Evolutionary conservation across 1,140 invertebrate genomes (phyloP).

Genomic region (Leptinotarsa texana): DNA sequence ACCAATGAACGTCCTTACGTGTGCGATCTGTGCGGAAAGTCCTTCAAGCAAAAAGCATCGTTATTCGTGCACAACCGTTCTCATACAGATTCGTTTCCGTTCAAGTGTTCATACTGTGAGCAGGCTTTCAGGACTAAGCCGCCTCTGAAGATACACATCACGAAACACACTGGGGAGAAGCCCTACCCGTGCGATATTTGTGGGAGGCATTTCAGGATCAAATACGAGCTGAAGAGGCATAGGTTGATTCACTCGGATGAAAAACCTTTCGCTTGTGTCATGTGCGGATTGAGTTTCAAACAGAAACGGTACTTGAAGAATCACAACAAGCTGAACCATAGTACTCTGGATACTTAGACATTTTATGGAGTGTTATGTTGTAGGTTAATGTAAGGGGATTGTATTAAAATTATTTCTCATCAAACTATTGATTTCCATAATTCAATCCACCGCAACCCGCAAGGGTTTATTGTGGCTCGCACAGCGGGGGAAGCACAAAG

Average conservation of each 20-base stretch:
- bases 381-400: no score
- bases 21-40: conserved; percentile 63
- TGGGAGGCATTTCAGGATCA: conserved; percentile 55
- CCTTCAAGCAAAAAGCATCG: conserved; percentile 63
- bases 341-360: neutral
- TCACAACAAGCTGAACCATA: conserved; percentile 44
- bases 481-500: no score
- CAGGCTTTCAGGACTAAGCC: conserved; percentile 65
- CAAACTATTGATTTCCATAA: no score
- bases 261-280: conserved; percentile 58
- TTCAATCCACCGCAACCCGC: no score
- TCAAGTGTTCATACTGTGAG: conserved; percentile 65
- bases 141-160: conserved; percentile 62
- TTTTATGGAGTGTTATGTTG: no score
- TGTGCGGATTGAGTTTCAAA: conserved; percentile 56
- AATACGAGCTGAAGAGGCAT: conserved; percentile 61
- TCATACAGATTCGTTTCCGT: conserved; percentile 63
- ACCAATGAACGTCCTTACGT: conserved; percentile 60
- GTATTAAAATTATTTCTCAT: no score
- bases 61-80: conserved; percentile 60
- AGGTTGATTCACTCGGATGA: conserved; percentile 59
- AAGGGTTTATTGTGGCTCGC: no score
- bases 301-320: conserved; percentile 59
- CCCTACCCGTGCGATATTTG: conserved; percentile 68
- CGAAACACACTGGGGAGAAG: conserved; percentile 69